phyloP scores from a whole-genome alignment of 2,797 vertebrate species.

The Arnoldichthys spilopterus region DNA sequence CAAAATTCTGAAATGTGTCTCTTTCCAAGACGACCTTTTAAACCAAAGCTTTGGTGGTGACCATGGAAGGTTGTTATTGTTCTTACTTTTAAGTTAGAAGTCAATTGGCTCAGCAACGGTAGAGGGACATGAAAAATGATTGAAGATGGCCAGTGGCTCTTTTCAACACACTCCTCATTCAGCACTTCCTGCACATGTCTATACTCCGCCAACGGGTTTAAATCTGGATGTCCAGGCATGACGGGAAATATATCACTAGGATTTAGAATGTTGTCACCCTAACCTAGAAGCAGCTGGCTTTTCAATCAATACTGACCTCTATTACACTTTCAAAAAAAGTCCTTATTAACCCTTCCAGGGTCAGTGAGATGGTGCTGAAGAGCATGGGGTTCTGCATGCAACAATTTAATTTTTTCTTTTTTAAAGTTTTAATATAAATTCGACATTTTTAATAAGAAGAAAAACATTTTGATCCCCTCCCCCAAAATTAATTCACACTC shows the following conservation, averaged over 20 bases:
- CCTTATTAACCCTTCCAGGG: neutral
- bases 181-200: constrained; percentile 12
- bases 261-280: constrained; percentile 42
- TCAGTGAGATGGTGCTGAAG: neutral
- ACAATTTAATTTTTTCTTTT: neutral
- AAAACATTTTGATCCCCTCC: no score
- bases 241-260: constrained; percentile 23
- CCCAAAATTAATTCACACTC: neutral
- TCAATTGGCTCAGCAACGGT: neutral
- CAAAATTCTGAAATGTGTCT: no score
- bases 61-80: neutral
- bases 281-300: constrained; percentile 1
- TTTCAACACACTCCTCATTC: constrained; percentile 19
- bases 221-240: constrained; percentile 18
- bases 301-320: constrained; percentile 37
- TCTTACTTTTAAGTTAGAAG: neutral
- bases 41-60: no score
- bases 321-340: neutral
- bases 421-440: no score
- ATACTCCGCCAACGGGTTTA: constrained; percentile 24
- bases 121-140: constrained; percentile 5
- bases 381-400: neutral
- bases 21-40: no score
- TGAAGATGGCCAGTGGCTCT: constrained; percentile 5
- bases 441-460: no score